phyloP scores from a whole-genome alignment of 2,888 invertebrate species.

The Prostheceraeus crozeri region DNA sequence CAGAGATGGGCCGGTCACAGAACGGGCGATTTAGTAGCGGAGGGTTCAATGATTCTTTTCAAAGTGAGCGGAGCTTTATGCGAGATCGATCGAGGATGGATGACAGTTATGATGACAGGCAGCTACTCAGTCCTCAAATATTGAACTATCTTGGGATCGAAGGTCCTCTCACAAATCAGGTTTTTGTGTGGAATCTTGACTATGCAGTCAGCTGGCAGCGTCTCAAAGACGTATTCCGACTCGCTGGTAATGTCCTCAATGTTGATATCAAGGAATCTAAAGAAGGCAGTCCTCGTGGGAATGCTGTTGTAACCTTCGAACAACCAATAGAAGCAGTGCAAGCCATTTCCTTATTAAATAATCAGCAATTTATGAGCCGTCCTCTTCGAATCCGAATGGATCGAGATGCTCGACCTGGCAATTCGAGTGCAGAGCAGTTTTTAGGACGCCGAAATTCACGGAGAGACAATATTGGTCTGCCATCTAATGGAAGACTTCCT shows the following conservation, averaged over 20 bases:
- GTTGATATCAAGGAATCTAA: conserved; percentile 84
- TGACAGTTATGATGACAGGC: too few relatives aligned
- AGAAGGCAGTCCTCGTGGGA: conserved; percentile 90
- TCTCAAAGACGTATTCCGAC: conserved; percentile 84
- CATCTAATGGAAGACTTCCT: too few relatives aligned
- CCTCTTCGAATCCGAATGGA: conserved; percentile 86
- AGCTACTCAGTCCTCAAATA: conserved; percentile 76
- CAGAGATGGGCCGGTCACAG: neutral
- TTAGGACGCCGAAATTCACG: too few relatives aligned
- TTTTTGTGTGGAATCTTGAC: conserved; percentile 74
- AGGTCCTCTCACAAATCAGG: conserved; percentile 81
- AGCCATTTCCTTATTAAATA: conserved; percentile 66
- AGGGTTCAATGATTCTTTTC: too few relatives aligned
- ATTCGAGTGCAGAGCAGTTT: too few relatives aligned
- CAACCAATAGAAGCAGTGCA: conserved; percentile 96
- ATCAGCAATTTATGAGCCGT: conserved; percentile 68
- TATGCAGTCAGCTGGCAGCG: conserved; percentile 89
- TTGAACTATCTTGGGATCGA: conserved; percentile 85
- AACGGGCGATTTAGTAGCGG: too few relatives aligned
- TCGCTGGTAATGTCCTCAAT: conserved; percentile 75
- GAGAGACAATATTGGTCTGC: too few relatives aligned
- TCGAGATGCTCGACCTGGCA: too few relatives aligned
- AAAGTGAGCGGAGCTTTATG: too few relatives aligned
- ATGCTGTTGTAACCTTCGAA: conserved; percentile 88
- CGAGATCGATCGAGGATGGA: too few relatives aligned